Evolutionary conservation across 1,140 invertebrate genomes (phyloP), one percentile per base, ranked within the genome.

Genomic region (Phocides pigmalion): DNA sequence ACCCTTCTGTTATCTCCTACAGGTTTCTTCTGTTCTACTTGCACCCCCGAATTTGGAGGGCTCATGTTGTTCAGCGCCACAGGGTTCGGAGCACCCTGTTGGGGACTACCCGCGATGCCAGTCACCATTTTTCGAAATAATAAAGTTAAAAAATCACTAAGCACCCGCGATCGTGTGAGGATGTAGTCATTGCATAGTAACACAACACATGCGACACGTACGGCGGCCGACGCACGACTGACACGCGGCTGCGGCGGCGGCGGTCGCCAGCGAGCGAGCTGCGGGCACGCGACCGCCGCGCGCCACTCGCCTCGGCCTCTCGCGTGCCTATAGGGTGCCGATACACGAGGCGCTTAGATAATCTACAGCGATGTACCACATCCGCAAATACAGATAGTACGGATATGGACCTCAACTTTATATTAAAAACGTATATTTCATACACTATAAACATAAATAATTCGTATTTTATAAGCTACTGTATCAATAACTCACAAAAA

Each of bases 1-100:
- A 90, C 88, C 68, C 86, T 76, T 71, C 86, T 83, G 67, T 87
- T 87, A 72, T 87, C 84, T 16, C 76, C 76, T 9, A 53, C 46
- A 32, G 72, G 61, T 58, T 84, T 87, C 64, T 90, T 88, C 66
- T 79, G 73, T 4, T 84, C 76, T 61, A 50, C 47, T 35, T 72
- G 79, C 46, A 72, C 61, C 28, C 41, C 51, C 6, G 54, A 17
- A 4, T 19, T 70, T 20, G 70, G 50, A n/a, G 75, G 42, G 17
- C 47, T 76, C 75, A 81, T 81, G 44, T 67, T 80, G 59, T 58
- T 61, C 64, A 42, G 51, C 32, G 47, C 59, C 49, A 74, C 70
- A 22, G 78, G 70, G 62, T 76, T 82, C 1, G 79, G 68, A 49
- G 66, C 72, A 65, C 74, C 77, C 74, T 80, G 74, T 58, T 79